Evolutionary conservation across 2,888 invertebrate species (phyloP), one percentile per base, ranked within the genome.

Genomic region (Nymphalis urticae): DNA sequence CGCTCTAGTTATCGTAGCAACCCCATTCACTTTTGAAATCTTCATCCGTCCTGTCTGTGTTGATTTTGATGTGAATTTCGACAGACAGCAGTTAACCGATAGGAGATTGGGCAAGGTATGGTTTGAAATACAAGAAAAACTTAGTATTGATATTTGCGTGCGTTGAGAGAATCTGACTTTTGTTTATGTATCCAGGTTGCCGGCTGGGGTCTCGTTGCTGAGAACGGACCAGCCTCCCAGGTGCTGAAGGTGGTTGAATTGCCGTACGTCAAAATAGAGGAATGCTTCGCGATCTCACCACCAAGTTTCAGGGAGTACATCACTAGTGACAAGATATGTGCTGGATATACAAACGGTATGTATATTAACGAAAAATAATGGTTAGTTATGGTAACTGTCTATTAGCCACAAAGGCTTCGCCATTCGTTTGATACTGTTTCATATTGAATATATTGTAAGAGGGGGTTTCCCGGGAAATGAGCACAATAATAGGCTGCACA

Each of bases 11-110:
- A 76, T 92, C 1, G 79, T 94, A 13, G 77, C 82, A 1, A 80
- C 77, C 0, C 75, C 88, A 0, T 89, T 93, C 8, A 74, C 77
- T 1, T 89, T 94, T 65, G 82, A 85, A 48, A 78, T 82, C 0
- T 83, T 81, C 71, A 88, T 94, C 1, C 80, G 86, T 19, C 94
- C 94, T 0, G 91, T 92, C 9, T 95, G 94, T 72, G 69, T 94
- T 16, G 88, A 92, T 73, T 86, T 86, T 24, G 81, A 81, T 19
- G 67, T 74, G 1, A 73, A 70, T 19, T 82, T 86, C 64, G 82
- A 85, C 3, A 72, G 71, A 3, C 62, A 68, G 0, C 88, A 87
- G 71, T 75, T 88, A 24, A 65, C 70, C 0, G 66, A 68, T 0
- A 81, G 80, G 0, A 83, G 78, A 5, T 17, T 76, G 56, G 85